Evolutionary conservation across 2,797 vertebrate genomes (phyloP), one percentile per base, ranked within the genome.

Genomic region (Petrocephalus schoutedeni): DNA sequence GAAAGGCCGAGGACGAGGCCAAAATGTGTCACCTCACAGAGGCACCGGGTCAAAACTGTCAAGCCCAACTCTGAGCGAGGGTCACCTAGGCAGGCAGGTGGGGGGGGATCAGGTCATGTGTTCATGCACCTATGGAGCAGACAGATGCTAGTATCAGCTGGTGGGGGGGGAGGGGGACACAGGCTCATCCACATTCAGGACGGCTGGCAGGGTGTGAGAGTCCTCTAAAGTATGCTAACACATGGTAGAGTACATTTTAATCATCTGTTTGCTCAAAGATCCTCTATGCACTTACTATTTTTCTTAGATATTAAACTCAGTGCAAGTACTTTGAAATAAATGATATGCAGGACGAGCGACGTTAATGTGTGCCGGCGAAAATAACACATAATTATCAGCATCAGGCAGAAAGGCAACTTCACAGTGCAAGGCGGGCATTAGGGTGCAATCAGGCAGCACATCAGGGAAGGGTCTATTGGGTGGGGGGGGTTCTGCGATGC

Each of bases 31-130:
- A 91, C 90, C 89, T 92, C 94, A 92, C 92, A 94, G 92, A 93
- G 94, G 93, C 94, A 93, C 89, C 86, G 86, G 93, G 94, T 96
- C 95, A 95, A 95, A 64, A 28, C 59, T 95, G 94, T 91, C 61
- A 92, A 92, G 93, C 93, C 92, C 94, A 94, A 95, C 94, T 94
- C 95, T 95, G 95, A 94, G 94, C 91, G 32, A 45, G 71, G 41
- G 28, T 77, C 71, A 77, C 82, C 49, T 23, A 84, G 86, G 61
- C 74, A 86, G 87, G 16, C 2, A 6, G 4, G 54, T 32, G 53
- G 53, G n/a, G 53, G n/a, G 19, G 28, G 74, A 77, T 45, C 71
- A 77, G 71, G 71, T 77, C 71, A 36, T 14, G 12, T 14, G 57
- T 14, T 59, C 59, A 14, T 49, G 51, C 19, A 32, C 51, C 67